Evolutionary conservation across 2,888 invertebrate genomes (phyloP).

Genomic region (Drosophila monieri): DNA sequence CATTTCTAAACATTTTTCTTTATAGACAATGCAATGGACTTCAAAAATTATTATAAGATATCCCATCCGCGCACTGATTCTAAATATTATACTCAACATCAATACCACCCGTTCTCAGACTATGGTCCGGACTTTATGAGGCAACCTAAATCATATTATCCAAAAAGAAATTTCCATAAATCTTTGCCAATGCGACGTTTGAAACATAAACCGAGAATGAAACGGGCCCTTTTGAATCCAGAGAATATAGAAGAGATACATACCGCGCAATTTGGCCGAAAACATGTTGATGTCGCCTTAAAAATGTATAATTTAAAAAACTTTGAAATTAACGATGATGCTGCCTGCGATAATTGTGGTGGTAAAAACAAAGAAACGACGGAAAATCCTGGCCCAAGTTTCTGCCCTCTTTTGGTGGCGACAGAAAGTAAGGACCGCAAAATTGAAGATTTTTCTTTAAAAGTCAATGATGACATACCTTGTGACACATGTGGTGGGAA

Average conservation of each 20-base stretch:
- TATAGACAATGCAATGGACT: neutral
- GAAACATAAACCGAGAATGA: slow-evolving; percentile 1
- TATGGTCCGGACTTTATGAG: neutral
- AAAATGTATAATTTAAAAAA: neutral
- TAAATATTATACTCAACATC: neutral
- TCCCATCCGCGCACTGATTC: neutral
- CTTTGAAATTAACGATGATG: slow-evolving; percentile 8
- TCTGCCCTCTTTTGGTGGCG: neutral
- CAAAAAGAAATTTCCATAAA: neutral
- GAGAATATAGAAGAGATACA: neutral
- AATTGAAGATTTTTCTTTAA: neutral
- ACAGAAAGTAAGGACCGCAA: neutral
- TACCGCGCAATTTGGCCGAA: neutral
- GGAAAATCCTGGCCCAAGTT: slow-evolving; percentile 14
- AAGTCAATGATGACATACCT: slow-evolving; percentile 5
- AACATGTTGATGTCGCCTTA: neutral
- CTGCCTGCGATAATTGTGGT: slow-evolving; percentile 37
- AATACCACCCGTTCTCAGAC: neutral
- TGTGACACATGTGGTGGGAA: slow-evolving; percentile 11
- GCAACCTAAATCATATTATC: neutral
- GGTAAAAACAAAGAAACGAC: slow-evolving; percentile 37
- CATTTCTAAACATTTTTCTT: neutral
- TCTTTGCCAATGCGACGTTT: neutral
- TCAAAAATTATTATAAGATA: neutral
- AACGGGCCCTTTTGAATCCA: neutral